Conservation (phyloP, 2,888 invertebrate species). For the Willowsia nigromaculata region DNA sequence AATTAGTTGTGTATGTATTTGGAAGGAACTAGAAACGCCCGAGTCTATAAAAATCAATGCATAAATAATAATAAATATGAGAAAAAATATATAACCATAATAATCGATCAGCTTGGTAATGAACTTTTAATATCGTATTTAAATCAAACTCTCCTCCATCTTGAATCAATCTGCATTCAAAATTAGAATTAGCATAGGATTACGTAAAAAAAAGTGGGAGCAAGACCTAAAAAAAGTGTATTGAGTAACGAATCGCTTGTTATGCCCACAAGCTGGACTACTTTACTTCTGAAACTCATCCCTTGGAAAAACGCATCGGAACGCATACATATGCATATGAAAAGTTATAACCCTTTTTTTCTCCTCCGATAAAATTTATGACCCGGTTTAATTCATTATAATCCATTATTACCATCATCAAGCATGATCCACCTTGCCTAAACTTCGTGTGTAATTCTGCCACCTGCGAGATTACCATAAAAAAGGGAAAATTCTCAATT, state of each 20-base stretch:
- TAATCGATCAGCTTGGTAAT: slow-evolving; percentile 18
- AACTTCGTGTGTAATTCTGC: slow-evolving; percentile 23
- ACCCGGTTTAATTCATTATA: slow-evolving; percentile 25
- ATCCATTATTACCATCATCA: slow-evolving; percentile 16
- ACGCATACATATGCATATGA: neutral
- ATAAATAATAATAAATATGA: neutral
- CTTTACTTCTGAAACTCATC: neutral
- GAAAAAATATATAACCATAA: neutral
- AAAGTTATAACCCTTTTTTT: neutral
- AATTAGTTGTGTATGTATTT: neutral
- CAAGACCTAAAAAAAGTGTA: no score
- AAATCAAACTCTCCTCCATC: neutral
- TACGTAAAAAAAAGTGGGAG: neutral
- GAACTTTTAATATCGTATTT: neutral
- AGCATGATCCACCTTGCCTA: neutral
- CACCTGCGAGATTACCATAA: slow-evolving; percentile 7
- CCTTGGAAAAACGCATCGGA: neutral
- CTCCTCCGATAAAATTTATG: slow-evolving; percentile 24
- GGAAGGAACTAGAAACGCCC: neutral
- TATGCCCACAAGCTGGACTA: neutral
- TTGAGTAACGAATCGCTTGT: no score
- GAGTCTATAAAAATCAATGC: neutral
- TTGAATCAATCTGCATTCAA: neutral
- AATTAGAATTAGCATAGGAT: neutral
- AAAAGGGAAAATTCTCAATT: neutral